Evolutionary conservation across 1,140 invertebrate genomes (phyloP), one percentile per base, ranked within the genome.

Genomic region (Aphelenchoides besseyi): DNA sequence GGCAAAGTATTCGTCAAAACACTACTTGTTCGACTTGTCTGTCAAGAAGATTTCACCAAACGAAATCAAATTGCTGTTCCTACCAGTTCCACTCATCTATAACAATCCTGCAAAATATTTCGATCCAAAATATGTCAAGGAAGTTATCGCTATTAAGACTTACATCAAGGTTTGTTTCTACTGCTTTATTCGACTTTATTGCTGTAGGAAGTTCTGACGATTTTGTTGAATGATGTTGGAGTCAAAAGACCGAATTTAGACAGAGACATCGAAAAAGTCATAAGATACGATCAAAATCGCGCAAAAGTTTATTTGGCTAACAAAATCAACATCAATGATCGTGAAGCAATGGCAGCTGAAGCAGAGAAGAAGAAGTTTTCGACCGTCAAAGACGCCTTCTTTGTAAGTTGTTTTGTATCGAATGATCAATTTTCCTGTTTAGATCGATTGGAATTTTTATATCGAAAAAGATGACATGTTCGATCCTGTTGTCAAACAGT

Each of bases 301-400:
- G 41, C 41, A 12, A 5, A 23, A 59, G 32, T 59, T 33, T 59
- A 59, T 5, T 59, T 59, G 55, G 55, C 55, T 23, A 59, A 18
- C 55, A 23, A 23, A 23, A 16, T 12, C 12, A 5, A 5, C 5
- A n/a, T n/a, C n/a, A 59, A 5, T 8, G 55, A 59, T 59, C 55
- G 5, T 23, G 55, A 59, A 5, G 55, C 5, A 33, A 8, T 59
- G 5, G 55, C 5, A 28, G 23, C 5, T 5, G 23, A 59, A 28
- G 18, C 5, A 5, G 5, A 18, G 5, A 8, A 59, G 18, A 28
- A 23, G 5, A 8, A 5, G 55, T 59, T 59, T 28, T 18, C 18
- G 5, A 5, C 5, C 5, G 37, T 41, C n/a, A 41, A 41, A 41
- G n/a, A 41, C 5, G 37, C 37, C n/a, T 41, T 41, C n/a, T 5